Evolutionary conservation across 2,113 vertebrate species (phyloP).

Genomic region (Hassar affinis): DNA sequence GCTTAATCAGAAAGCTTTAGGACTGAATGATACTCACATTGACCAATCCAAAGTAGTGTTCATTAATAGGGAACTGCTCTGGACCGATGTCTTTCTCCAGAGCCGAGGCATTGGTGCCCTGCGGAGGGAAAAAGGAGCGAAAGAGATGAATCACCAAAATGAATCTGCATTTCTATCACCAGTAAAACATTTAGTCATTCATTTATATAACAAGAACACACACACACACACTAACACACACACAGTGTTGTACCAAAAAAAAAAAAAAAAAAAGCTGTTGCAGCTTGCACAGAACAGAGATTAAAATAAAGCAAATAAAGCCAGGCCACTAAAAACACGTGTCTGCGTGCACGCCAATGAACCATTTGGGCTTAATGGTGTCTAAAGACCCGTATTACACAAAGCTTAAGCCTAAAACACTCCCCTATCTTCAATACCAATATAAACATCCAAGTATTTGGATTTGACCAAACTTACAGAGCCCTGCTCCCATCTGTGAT

Average conservation of each 20-base stretch:
- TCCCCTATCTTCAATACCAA: background rate
- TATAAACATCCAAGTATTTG: constrained; percentile 9
- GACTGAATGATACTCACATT: constrained; percentile 81
- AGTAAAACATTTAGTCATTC: background rate
- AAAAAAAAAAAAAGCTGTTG: no score
- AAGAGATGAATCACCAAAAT: constrained; percentile 26
- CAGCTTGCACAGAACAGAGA: background rate
- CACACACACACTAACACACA: no score
- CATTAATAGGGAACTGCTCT: constrained; percentile 99
- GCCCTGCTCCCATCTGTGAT: background rate
- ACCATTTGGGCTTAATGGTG: background rate
- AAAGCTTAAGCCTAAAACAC: constrained; percentile 19
- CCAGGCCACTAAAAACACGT: background rate
- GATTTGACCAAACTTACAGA: background rate
- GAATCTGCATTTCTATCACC: constrained; percentile 1
- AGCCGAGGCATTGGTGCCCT: constrained; percentile 99
- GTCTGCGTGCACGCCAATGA: background rate
- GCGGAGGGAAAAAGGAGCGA: constrained; percentile 28
- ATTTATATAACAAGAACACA: background rate
- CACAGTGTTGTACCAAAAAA: background rate
- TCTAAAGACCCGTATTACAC: background rate
- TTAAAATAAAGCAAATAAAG: background rate
- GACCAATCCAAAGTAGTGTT: constrained; percentile 98
- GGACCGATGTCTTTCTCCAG: constrained; percentile 99
- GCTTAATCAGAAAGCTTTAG: background rate